Evolutionary conservation across 2,888 invertebrate genomes (phyloP).

Genomic region (Pediacus dermestoides): DNA sequence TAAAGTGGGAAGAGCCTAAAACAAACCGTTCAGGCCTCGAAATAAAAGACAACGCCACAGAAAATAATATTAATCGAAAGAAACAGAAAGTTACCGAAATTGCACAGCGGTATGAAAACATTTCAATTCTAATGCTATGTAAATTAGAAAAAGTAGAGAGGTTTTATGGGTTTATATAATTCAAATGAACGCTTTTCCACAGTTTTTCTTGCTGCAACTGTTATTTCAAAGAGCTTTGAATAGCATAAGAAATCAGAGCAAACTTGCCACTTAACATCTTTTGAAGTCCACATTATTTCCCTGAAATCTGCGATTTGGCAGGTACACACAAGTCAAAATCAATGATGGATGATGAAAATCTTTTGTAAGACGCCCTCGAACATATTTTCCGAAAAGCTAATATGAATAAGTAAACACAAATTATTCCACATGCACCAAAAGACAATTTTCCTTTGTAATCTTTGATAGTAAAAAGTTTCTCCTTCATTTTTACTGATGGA

Average conservation of each 20-base stretch:
- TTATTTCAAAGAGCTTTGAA: constrained; percentile 29
- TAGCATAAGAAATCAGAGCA: constrained; percentile 23
- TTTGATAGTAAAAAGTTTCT: too few species aligned
- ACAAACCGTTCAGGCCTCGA: constrained; percentile 22
- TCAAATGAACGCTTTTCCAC: constrained; percentile 31
- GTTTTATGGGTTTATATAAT: constrained; percentile 29
- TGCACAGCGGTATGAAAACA: constrained; percentile 31
- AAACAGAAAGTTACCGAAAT: constrained; percentile 19
- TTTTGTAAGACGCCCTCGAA: too few species aligned
- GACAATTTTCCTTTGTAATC: too few species aligned
- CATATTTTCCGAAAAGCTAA: too few species aligned
- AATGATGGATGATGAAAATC: too few species aligned
- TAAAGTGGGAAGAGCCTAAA: constrained; percentile 17
- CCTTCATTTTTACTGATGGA: too few species aligned
- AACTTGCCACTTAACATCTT: neutral
- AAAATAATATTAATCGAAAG: constrained; percentile 24
- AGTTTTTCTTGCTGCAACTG: constrained; percentile 28
- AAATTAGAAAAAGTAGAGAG: constrained; percentile 34
- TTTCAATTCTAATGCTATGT: constrained; percentile 33
- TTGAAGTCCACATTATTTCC: too few species aligned
- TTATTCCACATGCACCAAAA: too few species aligned
- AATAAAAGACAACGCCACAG: constrained; percentile 27
- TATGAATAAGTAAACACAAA: too few species aligned
- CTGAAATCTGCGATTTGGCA: too few species aligned
- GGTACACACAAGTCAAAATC: too few species aligned